These are phyloP conservation scores for Hemibagrus wyckioides DNA, from an alignment of 2,113 vertebrate genomes.

Conservation along the genomic window DNA sequence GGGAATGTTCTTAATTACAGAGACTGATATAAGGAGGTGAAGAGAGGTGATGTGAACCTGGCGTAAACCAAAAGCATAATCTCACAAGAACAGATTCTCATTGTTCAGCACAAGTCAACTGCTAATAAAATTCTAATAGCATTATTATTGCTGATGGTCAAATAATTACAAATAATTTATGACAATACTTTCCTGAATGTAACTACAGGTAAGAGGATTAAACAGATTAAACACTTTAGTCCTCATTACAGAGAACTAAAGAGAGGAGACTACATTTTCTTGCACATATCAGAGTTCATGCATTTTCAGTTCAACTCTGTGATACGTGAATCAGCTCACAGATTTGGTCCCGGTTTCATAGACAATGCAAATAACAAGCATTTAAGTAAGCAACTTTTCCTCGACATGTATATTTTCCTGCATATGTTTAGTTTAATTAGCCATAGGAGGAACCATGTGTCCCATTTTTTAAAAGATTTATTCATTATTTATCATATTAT, in stretches of 20 bases:
- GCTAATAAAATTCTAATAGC: not conserved
- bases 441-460: not conserved
- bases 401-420: not conserved
- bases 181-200: not conserved
- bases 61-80: slow-evolving; percentile 11
- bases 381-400: not conserved
- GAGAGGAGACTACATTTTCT: not conserved
- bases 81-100: not conserved
- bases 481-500: not conserved
- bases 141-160: not conserved
- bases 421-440: not conserved
- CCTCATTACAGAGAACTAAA: not conserved
- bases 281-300: not conserved
- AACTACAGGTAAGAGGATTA: not conserved
- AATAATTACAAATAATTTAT: not conserved
- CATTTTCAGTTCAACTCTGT: not conserved
- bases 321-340: not conserved
- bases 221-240: not conserved
- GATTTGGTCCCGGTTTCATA: not conserved
- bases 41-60: not conserved
- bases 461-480: not conserved
- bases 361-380: not conserved
- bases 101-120: not conserved
- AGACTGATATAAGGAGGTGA: not conserved
- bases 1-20: slow-evolving; percentile 20